Evolutionary conservation across 2,888 invertebrate genomes (phyloP), one percentile per base, ranked within the genome.

Genomic region (Xestia xanthographa): DNA sequence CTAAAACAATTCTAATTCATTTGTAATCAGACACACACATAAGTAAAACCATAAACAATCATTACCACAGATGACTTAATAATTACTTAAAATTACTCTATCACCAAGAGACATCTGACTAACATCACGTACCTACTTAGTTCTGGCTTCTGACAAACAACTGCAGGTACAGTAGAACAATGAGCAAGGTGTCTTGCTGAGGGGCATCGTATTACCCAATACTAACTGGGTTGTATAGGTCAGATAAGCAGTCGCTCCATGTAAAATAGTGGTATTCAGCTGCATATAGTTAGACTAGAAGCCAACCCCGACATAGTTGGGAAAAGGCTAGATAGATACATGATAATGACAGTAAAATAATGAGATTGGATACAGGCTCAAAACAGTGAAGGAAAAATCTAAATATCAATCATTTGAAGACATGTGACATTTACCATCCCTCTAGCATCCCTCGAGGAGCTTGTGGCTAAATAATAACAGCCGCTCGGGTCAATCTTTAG

Each of bases 31-130:
- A 14, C 17, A 34, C 0, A 34, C 17, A 26, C 34, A 12, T 38
- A 29, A 58, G 5, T 29, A 41, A 20, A 58, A 48, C 14, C 17
- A 66, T 56, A 26, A 78, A 43, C 50, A 72, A 72, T 65, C 4
- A 29, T 26, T 14, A 20, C 29, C 43, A 38, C 45, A 80, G 43
- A 79, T 75, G 38, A 80, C 53, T 66, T n/a, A 29, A 66, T 74
- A 80, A 79, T 41, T 58, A 79, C 56, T 45, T 58, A 72, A n/a
- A n/a, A 66, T 78, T 48, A 66, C 62, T 26, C 22, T 22, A 14
- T 17, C 58, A 75, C 72, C 60, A 66, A 29, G 20, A 53, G 9
- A 53, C 38, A 34, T 34, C 70, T 67, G 70, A 71, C 48, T 60
- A 6, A 29, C n/a, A 29, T 60, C 63, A 70, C 69, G 65, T 71